Conservation (phyloP, 1,140 invertebrate species). For the Ditylenchus dipsaci region DNA sequence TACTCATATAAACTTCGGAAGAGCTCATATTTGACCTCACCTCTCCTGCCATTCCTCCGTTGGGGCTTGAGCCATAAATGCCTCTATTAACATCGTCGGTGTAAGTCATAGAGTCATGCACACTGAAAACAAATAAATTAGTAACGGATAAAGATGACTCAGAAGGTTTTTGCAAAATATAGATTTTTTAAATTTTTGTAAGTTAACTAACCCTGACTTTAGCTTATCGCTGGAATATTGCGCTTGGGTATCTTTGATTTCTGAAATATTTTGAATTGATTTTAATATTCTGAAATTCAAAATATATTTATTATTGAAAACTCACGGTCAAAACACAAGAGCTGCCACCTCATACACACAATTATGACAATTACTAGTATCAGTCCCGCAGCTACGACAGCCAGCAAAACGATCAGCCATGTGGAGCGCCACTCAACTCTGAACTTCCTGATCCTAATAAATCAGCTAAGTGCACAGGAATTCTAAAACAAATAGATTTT, state of each 20-base stretch:
- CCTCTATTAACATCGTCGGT: slow-evolving; percentile 38
- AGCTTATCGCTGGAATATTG: slow-evolving; percentile 49
- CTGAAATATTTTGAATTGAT: too few relatives aligned
- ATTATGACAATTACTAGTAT: slow-evolving; percentile 32
- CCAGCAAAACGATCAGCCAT: slow-evolving; percentile 42
- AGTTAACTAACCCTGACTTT: slow-evolving; percentile 32
- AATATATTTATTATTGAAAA: slow-evolving; percentile 13
- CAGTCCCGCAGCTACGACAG: slow-evolving; percentile 32
- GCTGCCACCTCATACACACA: slow-evolving; percentile 44
- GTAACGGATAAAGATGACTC: too few relatives aligned
- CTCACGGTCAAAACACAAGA: slow-evolving; percentile 51
- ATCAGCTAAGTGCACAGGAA: slow-evolving; percentile 48
- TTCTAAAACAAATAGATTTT: slow-evolving; percentile 44
- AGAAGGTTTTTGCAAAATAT: too few relatives aligned
- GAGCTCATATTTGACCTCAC: neutral
- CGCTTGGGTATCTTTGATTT: slow-evolving; percentile 36
- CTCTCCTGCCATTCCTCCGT: slow-evolving; percentile 32
- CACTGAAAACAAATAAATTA: slow-evolving; percentile 26
- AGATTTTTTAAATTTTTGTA: too few relatives aligned
- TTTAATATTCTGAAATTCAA: too few relatives aligned
- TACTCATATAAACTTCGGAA: slow-evolving; percentile 48
- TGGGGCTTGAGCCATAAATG: slow-evolving; percentile 31
- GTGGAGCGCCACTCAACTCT: slow-evolving; percentile 27
- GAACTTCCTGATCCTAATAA: slow-evolving; percentile 44
- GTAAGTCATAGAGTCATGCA: slow-evolving; percentile 50